Evolutionary conservation across 2,888 invertebrate genomes (phyloP), one percentile per base, ranked within the genome.

Genomic region (Platynereis dumerilii): DNA sequence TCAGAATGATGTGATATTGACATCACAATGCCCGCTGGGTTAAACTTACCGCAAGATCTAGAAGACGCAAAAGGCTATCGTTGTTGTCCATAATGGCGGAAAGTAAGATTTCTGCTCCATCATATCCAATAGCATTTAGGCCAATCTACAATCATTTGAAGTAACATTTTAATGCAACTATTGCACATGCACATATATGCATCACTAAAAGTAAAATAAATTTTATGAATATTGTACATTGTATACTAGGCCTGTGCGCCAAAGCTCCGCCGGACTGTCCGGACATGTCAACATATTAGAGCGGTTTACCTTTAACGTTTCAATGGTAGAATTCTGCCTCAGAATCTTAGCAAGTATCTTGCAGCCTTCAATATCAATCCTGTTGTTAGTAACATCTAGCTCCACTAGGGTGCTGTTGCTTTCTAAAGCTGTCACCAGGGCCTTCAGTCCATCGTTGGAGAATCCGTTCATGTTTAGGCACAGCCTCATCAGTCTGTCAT

Each of bases 391-490:
- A 17, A 70, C 57, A 62, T 71, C 71, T n/a, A 71, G 61, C 24
- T 58, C 56, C 27, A 42, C 26, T 34, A 71, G 64, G 1, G 60
- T 60, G 39, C 44, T 55, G 59, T 71, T 71, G 2, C 26, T 58
- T 45, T 64, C 42, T 2, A 71, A 59, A 15, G 69, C 65, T 29
- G 24, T 26, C 22, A 61, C 71, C 24, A 71, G 44, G 3, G 60
- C 57, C 3, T 29, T 45, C 1, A 65, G 60, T 15, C 70, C 70
- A n/a, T 59, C 42, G 3, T 26, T 55, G 1, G 65, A 60, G 44
- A 70, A 68, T 27, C 70, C 70, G 54, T 70, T 70, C 65, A 69
- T 69, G 45, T 55, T 34, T 44, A 70, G 57, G 60, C 63, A 55
- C 24, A 70, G 44, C n/a, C 58, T 54, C 29, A 53, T 24, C 29